A percentile compares a stretch with the other conserved stretches of the same genome.
Conservation (phyloP, 2,113 vertebrate species). For the Thomomys bottae region DNA sequence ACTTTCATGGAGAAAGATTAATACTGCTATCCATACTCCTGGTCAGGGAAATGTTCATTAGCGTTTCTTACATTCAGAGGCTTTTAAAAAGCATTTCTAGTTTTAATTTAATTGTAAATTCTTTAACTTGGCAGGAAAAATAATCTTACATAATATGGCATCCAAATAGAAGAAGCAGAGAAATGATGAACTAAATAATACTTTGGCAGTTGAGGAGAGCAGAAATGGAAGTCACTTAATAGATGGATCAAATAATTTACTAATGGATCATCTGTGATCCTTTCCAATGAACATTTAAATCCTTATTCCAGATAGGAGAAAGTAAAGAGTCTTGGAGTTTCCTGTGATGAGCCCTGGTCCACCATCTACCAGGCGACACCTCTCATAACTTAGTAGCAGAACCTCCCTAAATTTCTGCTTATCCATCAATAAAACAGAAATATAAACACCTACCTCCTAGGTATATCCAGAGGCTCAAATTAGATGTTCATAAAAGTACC, state of each 20-base stretch:
- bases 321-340: not conserved
- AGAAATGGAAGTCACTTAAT: not conserved
- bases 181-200: not conserved
- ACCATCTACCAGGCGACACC: not conserved
- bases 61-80: not conserved
- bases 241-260: not conserved
- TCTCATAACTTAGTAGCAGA: too few species aligned
- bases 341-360: not conserved
- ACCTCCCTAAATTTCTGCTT: not conserved
- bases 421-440: not conserved
- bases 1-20: not conserved
- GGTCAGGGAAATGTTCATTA: not conserved
- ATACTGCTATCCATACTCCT: not conserved
- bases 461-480: not conserved
- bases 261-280: not conserved
- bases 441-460: not conserved
- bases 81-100: not conserved
- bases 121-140: constrained; percentile 34
- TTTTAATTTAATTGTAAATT: constrained; percentile 20
- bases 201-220: not conserved
- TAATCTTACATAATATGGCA: not conserved
- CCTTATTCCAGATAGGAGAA: not conserved
- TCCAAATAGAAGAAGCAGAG: not conserved
- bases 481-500: not conserved
- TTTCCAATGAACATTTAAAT: not conserved